Base-by-base conservation (phyloP, 2,797 vertebrate genomes). In the Trachurus trachurus region DNA sequence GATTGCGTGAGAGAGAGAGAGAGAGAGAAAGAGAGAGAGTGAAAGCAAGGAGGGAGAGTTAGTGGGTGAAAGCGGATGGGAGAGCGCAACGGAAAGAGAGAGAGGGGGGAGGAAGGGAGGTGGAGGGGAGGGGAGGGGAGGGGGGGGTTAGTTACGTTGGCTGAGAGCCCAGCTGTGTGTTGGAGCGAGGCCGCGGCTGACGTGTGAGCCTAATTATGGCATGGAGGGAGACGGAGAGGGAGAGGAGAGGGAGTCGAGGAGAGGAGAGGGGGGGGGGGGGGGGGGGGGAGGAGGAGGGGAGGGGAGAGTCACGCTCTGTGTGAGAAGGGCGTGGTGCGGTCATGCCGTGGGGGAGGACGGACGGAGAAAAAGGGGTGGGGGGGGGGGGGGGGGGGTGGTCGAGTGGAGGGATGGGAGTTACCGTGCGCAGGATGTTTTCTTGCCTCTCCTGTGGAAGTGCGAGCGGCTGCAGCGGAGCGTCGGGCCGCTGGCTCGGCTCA, bases 131-230 rank as follows among this genome's bases (percentile, higher is more conserved):
- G 44, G 45, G 37, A 34, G 9, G 74, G 39, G n/a, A 13, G 62
- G 42, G 44, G 74, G 78, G 73, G 80, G 88, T 70, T 89, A 84
- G 89, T 86, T 91, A 81, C 82, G 82, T 90, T 93, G 92, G 92
- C 92, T 58, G 37, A 71, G 84, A 92, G 90, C 93, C 92, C 92
- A 93, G 93, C 93, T 93, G 92, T 93, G 92, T 92, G 90, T 93
- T 93, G 91, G 91, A 93, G 91, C 91, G 89, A 93, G 90, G 91
- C 91, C 83, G 86, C 72, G 87, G 91, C 91, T 94, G 93, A 94
- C 91, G 93, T 93, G 91, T 92, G 90, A 93, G 93, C 89, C 91
- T 93, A 94, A 94, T 94, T 94, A 93, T 94, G 92, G 93, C 91
- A 90, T 85, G 84, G 88, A 92, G 89, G 82, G 91, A 90, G 84